Base-by-base conservation (phyloP, 1,140 invertebrate genomes). In the Bombus consobrinus region DNA sequence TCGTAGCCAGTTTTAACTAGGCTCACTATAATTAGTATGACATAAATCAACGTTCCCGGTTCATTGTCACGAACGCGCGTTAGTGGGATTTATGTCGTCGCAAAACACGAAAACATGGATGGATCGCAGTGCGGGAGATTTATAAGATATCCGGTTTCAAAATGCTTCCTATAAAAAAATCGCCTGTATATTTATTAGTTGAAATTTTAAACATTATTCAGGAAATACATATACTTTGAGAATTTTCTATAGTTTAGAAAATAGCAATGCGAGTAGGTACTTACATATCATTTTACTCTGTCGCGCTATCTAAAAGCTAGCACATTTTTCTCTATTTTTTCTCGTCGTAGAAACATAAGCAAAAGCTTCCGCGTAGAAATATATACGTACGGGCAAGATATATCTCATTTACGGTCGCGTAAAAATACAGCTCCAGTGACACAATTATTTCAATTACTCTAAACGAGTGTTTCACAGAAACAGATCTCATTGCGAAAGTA, bases 381-480 rank as follows among this genome's bases (percentile, higher is more conserved):
- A 34, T 41, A 76, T n/a, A 59, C 43, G 3, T 5, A n/a, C n/a
- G 4, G 5, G n/a, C 13, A 18, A 8, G 34, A n/a, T 77, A 66
- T 4, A 22, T 9, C 28, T 32, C 39, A 28, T 82, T 74, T 37
- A 34, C 18, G 59, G 15, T 4, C 28, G 25, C n/a, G 43, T 25
- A 73, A 62, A 66, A 75, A 39, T 25, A 0, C 73, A 68, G 4
- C 1, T 22, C 22, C 32, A 28, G 32, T 68, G 41, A 41, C 59
- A 68, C 81, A 77, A 57, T 83, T 83, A n/a, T 53, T 18, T 41
- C 41, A 83, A 83, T 83, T 77, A 32, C 62, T 18, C 12, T 1
- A 37, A 57, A 68, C 47, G 47, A 77, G 41, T 13, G n/a, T 73
- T 68, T 34, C 62, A 32, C 22, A 4, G 9, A 39, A n/a, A 18